Percentiles rank a stretch among this genome's conserved stretches.
These are phyloP conservation scores for Melieria crassipennis DNA, from an alignment of 2,888 invertebrate genomes.

Conservation along the genomic window DNA sequence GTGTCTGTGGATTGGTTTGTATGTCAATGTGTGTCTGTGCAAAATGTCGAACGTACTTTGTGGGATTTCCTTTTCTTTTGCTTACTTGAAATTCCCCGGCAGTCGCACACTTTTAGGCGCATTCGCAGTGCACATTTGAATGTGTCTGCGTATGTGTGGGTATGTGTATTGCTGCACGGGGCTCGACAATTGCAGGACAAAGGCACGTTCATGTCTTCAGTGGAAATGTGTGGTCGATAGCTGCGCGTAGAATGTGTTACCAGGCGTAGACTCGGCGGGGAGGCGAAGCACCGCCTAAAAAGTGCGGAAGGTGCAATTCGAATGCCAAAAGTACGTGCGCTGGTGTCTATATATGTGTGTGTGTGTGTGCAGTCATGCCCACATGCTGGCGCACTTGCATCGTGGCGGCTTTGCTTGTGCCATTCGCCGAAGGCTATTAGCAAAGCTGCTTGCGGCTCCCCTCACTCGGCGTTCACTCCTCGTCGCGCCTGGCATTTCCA, in stretches of 20 bases:
- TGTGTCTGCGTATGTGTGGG: background rate
- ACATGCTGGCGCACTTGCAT: background rate
- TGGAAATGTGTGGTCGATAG: too few relatives aligned
- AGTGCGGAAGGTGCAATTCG: background rate
- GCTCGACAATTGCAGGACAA: conserved; percentile 18
- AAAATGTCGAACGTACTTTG: too few relatives aligned
- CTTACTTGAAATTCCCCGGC: too few relatives aligned
- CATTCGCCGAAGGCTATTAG: conserved; percentile 19
- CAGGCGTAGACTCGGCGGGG: too few relatives aligned
- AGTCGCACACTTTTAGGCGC: background rate
- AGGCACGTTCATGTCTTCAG: conserved; percentile 29
- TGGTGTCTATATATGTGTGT: background rate
- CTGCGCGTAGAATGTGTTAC: too few relatives aligned
- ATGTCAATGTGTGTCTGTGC: too few relatives aligned
- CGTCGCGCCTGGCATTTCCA: too few relatives aligned
- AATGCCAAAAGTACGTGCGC: conserved; percentile 29
- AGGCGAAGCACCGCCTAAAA: too few relatives aligned
- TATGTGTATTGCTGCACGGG: background rate
- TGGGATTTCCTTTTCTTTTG: too few relatives aligned
- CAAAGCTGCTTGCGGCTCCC: conserved; percentile 2
- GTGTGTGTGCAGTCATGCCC: background rate
- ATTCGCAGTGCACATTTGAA: background rate
- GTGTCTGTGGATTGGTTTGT: too few relatives aligned
- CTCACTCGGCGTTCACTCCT: background rate
- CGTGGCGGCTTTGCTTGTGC: background rate